Base-by-base conservation (phyloP, 2,797 vertebrate genomes). In the Anomalospiza imberbis region DNA sequence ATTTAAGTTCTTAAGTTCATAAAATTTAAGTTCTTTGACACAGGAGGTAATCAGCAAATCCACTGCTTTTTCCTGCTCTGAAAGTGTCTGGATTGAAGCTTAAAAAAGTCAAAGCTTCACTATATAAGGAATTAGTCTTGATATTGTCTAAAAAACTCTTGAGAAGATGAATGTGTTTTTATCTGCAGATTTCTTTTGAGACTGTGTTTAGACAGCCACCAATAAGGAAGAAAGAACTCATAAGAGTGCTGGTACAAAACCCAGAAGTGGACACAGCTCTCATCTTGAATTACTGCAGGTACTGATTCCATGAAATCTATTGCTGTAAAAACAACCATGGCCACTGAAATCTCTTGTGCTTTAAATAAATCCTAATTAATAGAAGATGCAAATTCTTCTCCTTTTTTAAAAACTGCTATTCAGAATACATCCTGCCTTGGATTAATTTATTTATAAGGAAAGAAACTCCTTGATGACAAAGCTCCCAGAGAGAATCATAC, bases 271-370 rank as follows among this genome's bases (percentile, higher is more conserved):
- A 98, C 62, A 98, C 98, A 19, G 97, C 97, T n/a, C 98, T 99
- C 61, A 98, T 99, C 85, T 79, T 99, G 63, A 97, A 98, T 92
- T 99, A 98, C 93, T 99, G 99, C 99, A 98, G 98, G 99, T 99
- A 97, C 97, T 92, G 85, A 75, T 18, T 79, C 54, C 86, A 44
- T 67, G 20, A 19, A 70, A 81, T 73, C 20, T 53, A 3, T 13
- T 70, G 58, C 62, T 83, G 13, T 17, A 19, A 60, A 50, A 79
- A 50, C 14, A 68, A 34, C 32, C 20, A 13, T 8, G 9, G 17
- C 38, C 76, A n/a, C 73, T 34, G 17, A 51, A 80, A 66, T 42
- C 19, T 48, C 5, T 57, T 91, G 44, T 42, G 26, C 8, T 55
- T 89, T 45, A 32, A 87, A 62, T 48, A 78, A 60, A 48, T 22